Evolutionary conservation across 1,140 invertebrate genomes (phyloP), one percentile per base, ranked within the genome.

Genomic region (Brachionus calyciflorus): DNA sequence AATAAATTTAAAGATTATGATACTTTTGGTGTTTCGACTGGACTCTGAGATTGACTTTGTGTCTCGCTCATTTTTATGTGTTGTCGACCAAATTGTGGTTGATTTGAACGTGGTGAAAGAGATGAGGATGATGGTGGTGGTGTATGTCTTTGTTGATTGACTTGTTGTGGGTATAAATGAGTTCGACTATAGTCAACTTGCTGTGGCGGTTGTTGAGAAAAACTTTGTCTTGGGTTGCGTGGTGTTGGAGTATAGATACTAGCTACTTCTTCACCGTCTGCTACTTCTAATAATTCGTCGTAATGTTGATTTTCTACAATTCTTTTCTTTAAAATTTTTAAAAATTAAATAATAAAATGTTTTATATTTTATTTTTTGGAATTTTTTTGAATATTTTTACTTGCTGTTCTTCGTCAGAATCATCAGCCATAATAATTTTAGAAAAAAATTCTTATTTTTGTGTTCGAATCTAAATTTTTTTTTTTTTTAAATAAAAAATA

Each of bases 221-320:
- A 9, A 17, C 41, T 21, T 2, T 1, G 2, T 26, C 73, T 53
- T 24, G 78, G 79, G 2, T 79, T 78, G 48, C 82, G 57, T 12
- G 82, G 81, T 14, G 80, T 82, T 7, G 83, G 82, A 30, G 81
- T 81, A 68, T 84, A 84, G 3, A 80, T 80, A 77, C 83, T 84
- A 6, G 81, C 81, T 30, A 84, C 81, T 69, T 84, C 83, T 68
- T 84, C 83, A 14, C 80, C 80, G 78, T 84, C 83, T 73, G 80
- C 79, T 83, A 76, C 73, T 55, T 76, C 73, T 41, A 76, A 46
- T 40, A 82, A 81, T 78, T 84, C 83, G 79, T 84, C 83, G 77
- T 84, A 84, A 1, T 81, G 83, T 48, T 84, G 83, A 51, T 84
- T 84, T 51, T 82, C 46, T 51, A 73, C 40, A 51, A 51, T 19